A percentile compares a stretch with the other conserved stretches of the same genome.
Conservation (phyloP, 2,113 vertebrate species). For the Apteryx owenii region DNA sequence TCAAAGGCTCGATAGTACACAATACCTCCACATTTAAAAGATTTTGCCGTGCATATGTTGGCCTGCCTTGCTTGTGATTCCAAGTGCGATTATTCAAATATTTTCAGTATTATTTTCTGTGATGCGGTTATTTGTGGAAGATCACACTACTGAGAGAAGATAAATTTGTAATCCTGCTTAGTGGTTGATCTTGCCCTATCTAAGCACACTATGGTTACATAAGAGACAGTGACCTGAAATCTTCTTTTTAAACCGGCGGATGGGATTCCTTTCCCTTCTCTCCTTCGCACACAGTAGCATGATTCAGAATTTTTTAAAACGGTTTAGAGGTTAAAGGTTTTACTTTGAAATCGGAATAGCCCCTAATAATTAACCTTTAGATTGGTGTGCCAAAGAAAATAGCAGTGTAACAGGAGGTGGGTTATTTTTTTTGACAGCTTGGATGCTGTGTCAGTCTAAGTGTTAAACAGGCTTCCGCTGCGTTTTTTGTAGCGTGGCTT, state of each 20-base stretch:
- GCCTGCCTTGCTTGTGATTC: not conserved
- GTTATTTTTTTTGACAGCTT: not conserved
- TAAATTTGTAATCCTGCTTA: slow-evolving; percentile 51
- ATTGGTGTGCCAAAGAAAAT: not conserved
- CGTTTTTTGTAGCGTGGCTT: not conserved
- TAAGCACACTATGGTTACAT: slow-evolving; percentile 12
- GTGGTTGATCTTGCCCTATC: slow-evolving; percentile 32
- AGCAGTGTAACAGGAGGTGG: not conserved
- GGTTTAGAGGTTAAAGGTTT: not conserved
- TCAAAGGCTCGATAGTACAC: rapidly evolving
- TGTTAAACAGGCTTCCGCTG: not conserved
- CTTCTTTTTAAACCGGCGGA: not conserved
- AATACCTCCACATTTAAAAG: not conserved
- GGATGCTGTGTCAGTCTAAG: rapidly evolving
- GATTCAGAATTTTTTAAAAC: not conserved
- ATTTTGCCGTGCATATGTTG: rapidly evolving
- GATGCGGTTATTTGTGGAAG: not conserved
- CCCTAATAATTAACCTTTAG: not conserved
- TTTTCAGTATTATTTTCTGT: not conserved
- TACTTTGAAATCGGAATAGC: not conserved
- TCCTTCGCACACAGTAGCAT: not conserved
- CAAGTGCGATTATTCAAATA: not conserved
- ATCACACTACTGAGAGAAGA: not conserved
- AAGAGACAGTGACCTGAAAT: slow-evolving; percentile 57
- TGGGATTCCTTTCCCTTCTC: not conserved